Conservation (phyloP, 64 coral and sea anemone species). For the Astreopora myriophthalma region DNA sequence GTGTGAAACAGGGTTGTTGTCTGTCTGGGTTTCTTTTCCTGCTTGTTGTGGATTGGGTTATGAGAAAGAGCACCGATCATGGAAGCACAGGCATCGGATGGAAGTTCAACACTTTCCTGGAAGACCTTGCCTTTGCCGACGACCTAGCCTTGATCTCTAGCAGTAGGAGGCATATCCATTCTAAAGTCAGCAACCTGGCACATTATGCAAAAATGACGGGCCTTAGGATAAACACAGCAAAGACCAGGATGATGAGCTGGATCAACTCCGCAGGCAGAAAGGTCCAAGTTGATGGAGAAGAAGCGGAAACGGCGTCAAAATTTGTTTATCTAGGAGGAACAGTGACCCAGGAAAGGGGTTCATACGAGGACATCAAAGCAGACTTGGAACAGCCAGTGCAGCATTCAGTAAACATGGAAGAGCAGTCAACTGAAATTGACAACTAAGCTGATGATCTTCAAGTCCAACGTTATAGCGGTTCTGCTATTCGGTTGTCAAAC, state of each 20-base stretch:
- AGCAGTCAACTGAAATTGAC: neutral
- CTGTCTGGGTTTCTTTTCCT: too few relatives aligned
- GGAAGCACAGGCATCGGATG: too few relatives aligned
- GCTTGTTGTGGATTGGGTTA: too few relatives aligned
- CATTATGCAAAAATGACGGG: neutral
- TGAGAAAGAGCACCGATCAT: too few relatives aligned
- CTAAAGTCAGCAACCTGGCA: neutral
- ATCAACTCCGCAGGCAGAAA: neutral
- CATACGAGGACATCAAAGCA: neutral
- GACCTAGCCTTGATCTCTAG: too few relatives aligned
- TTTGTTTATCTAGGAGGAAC: neutral
- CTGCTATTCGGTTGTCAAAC: neutral
- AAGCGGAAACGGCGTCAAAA: neutral
- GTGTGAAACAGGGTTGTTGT: too few relatives aligned
- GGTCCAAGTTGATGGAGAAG: neutral
- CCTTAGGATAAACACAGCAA: neutral
- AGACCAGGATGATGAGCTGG: slow-evolving; percentile 1
- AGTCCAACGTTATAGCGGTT: neutral
- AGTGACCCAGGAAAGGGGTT: neutral
- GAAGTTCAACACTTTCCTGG: too few relatives aligned
- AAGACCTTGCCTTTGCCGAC: too few relatives aligned
- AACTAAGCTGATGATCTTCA: neutral
- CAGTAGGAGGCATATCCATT: too few relatives aligned
- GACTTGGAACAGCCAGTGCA: neutral
- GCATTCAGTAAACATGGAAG: neutral